Percentiles rank a stretch among this genome's conserved stretches.
Evolutionary conservation across 1,140 invertebrate genomes (phyloP).

Genomic region (Bombus waltoni): DNA sequence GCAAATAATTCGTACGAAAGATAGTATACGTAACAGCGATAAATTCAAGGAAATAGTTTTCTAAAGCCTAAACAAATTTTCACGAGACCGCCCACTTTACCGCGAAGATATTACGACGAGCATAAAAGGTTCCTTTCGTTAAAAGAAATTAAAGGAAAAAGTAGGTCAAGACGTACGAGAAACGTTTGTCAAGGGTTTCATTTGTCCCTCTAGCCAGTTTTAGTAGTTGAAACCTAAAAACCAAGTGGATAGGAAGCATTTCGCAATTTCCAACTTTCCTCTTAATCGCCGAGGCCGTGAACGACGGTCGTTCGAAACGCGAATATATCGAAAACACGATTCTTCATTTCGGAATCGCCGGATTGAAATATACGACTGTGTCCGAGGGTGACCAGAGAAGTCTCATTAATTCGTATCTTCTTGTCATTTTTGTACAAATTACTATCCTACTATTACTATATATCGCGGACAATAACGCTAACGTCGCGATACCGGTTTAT

Average conservation of each 20-base stretch:
- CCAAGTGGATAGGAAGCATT: slow-evolving; percentile 5
- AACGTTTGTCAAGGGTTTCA: slow-evolving; percentile 27
- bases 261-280: slow-evolving; percentile 4
- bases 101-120: neutral
- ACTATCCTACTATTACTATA: neutral
- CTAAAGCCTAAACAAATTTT: too few relatives aligned
- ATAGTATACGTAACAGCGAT: too few relatives aligned
- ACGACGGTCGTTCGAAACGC: neutral
- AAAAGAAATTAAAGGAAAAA: slow-evolving; percentile 4
- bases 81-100: neutral
- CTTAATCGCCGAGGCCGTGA: neutral
- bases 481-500: neutral
- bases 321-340: neutral
- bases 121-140: slow-evolving; percentile 22
- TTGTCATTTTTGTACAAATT: slow-evolving; percentile 6
- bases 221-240: neutral
- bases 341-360: neutral
- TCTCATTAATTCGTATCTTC: neutral
- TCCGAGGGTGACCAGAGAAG: neutral
- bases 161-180: slow-evolving; percentile 14
- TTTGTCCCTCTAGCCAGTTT: slow-evolving; percentile 5
- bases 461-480: neutral
- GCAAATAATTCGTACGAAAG: neutral
- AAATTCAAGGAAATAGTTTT: neutral
- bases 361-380: neutral